phyloP scores from a whole-genome alignment of 2,113 vertebrate genomes.

The Rhabdomys dilectus region DNA sequence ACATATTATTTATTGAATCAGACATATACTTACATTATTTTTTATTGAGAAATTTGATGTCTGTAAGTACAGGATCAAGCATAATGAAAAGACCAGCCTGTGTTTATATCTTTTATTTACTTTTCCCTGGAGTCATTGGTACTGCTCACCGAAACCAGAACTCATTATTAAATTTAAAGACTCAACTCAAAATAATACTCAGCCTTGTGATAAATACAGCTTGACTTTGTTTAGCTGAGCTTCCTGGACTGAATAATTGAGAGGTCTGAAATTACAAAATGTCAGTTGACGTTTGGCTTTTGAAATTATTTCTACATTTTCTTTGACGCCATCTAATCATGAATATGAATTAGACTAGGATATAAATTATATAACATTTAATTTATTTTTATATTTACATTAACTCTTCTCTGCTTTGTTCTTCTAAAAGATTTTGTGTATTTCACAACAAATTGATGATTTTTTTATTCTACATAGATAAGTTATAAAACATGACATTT shows the following conservation, averaged over 20 bases:
- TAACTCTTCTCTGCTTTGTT: neutral
- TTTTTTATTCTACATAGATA: neutral
- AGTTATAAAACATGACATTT: neutral
- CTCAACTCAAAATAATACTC: neutral
- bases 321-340: neutral
- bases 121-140: neutral
- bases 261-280: neutral
- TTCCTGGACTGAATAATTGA: neutral
- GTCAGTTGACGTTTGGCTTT: neutral
- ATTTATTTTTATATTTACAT: neutral
- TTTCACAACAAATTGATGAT: neutral
- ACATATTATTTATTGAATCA: neutral
- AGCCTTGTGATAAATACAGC: neutral
- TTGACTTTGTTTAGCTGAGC: neutral
- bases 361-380: neutral
- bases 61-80: rapidly evolving
- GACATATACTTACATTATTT: neutral
- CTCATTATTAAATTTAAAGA: neutral
- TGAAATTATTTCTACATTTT: neutral
- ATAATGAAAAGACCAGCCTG: neutral
- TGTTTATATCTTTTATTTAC: neutral
- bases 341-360: neutral
- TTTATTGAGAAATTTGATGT: neutral
- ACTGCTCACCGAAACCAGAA: neutral
- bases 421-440: neutral